Evolutionary conservation across 1,140 invertebrate genomes (phyloP).

Genomic region (Monomorium pharaonis): DNA sequence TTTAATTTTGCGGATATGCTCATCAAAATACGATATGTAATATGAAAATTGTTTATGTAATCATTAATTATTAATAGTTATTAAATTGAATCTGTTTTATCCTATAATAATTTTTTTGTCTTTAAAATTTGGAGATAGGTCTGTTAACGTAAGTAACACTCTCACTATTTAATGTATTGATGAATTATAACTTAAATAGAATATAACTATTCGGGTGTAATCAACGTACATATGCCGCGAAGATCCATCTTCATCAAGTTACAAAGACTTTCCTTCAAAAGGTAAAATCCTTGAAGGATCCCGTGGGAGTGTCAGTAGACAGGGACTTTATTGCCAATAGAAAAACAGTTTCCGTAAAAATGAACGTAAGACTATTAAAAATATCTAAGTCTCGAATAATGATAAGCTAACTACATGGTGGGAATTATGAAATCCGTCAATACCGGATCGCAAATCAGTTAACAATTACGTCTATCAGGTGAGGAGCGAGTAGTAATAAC

Average conservation of each 20-base stretch:
- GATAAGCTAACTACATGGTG: no score
- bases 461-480: neutral
- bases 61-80: neutral
- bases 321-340: neutral
- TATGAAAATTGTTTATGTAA: neutral
- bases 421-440: no score
- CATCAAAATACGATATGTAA: neutral
- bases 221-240: neutral
- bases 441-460: neutral
- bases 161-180: neutral
- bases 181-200: neutral
- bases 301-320: neutral
- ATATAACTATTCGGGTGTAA: neutral
- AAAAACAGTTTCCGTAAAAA: no score
- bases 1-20: neutral
- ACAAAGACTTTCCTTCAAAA: slow-evolving; percentile 31
- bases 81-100: slow-evolving; percentile 1
- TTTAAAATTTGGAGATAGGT: neutral
- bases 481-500: neutral
- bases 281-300: slow-evolving; percentile 56
- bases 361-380: no score
- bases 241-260: slow-evolving; percentile 34
- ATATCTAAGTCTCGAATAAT: no score
- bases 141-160: neutral
- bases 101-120: neutral